These are phyloP conservation scores for Drosophila pachea DNA, from an alignment of 1,140 invertebrate genomes.

Conservation along the genomic window DNA sequence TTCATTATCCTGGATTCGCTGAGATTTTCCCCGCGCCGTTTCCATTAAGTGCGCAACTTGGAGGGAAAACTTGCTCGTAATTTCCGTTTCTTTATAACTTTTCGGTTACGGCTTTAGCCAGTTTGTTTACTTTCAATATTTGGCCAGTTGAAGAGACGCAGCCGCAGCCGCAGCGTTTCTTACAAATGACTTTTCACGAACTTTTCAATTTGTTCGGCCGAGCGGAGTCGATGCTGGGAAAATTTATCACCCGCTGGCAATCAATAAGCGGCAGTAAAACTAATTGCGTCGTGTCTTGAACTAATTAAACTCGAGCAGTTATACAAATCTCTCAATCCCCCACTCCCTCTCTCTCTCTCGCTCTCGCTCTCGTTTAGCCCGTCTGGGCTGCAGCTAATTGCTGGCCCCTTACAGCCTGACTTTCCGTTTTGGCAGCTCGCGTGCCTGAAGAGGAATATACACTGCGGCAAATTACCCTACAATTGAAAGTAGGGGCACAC, in stretches of 20 bases:
- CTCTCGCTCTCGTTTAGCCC: slow-evolving; percentile 11
- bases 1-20: background rate
- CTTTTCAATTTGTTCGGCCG: slow-evolving; percentile 35
- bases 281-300: slow-evolving; percentile 73
- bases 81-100: background rate
- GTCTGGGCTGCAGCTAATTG: slow-evolving; percentile 49
- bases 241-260: slow-evolving; percentile 65
- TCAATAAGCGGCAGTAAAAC: slow-evolving; percentile 69
- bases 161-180: slow-evolving; percentile 14
- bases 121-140: slow-evolving; percentile 5
- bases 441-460: slow-evolving; percentile 15
- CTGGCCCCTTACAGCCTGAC: slow-evolving; percentile 50
- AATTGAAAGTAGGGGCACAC: no score
- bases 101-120: slow-evolving; percentile 7
- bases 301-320: slow-evolving; percentile 59
- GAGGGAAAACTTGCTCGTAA: background rate
- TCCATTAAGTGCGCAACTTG: background rate
- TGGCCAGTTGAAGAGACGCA: slow-evolving; percentile 11
- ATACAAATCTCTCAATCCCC: background rate
- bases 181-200: slow-evolving; percentile 32
- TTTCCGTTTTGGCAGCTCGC: slow-evolving; percentile 35
- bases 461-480: background rate
- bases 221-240: slow-evolving; percentile 24
- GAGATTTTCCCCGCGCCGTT: background rate
- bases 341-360: background rate